These are phyloP conservation scores for Linurgus olivaceus DNA, from an alignment of 2,797 vertebrate species.

Conservation along the genomic window DNA sequence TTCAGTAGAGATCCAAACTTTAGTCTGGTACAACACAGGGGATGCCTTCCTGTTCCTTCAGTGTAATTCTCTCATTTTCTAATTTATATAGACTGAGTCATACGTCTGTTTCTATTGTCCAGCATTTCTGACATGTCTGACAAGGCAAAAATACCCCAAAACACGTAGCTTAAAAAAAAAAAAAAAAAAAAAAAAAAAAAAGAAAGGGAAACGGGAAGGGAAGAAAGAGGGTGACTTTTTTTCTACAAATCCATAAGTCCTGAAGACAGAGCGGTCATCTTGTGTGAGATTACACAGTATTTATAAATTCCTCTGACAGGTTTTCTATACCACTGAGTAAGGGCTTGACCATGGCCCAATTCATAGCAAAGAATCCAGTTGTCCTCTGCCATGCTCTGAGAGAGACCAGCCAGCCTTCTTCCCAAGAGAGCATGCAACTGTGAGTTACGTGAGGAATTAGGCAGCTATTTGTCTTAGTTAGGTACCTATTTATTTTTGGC, in stretches of 20 bases:
- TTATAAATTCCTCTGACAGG: background rate
- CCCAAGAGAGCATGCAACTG: background rate
- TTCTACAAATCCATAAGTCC: background rate
- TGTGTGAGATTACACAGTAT: background rate
- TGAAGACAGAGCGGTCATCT: background rate
- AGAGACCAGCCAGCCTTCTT: background rate
- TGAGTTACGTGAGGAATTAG: background rate
- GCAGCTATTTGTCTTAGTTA: background rate
- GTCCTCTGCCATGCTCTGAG: background rate
- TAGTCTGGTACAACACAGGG: background rate
- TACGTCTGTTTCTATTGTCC: background rate
- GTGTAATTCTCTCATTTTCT: background rate
- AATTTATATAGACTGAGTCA: background rate
- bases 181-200: too few species aligned
- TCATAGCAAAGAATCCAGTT: background rate
- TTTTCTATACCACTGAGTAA: background rate
- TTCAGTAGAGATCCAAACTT: background rate
- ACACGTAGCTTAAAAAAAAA: too few species aligned
- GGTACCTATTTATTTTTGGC: background rate
- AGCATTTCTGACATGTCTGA: background rate
- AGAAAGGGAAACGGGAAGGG: accelerated
- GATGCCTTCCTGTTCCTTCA: background rate
- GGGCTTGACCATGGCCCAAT: background rate
- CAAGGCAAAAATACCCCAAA: background rate
- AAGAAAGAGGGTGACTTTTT: background rate